Base-by-base conservation (phyloP, 1,140 invertebrate species). In the Hycleus cichorii region DNA sequence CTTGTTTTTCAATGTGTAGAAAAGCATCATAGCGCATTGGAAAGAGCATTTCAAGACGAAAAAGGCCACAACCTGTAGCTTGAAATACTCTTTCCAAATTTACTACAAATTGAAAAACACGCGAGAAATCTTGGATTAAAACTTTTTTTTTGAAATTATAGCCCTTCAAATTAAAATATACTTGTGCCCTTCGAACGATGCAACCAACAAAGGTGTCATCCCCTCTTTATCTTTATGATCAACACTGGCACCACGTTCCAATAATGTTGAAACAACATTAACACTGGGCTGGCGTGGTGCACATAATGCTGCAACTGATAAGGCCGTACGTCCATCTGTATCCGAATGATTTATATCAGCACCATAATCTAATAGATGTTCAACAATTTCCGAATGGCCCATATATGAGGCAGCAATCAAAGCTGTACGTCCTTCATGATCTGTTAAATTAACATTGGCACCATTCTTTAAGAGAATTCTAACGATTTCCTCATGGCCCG, bases 341-440 rank as follows among this genome's bases (percentile, higher is more conserved):
- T 97, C 93, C 0, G 89, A 82, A 67, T 91, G 88, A 75, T 94
- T 87, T 12, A 94, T 89, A 69, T 90, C 81, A 0, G 93, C 93
- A 2, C 89, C 90, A 58, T 87, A 87, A 64, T 91, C 86, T 5
- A 97, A 75, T 5, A 97, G 76, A 65, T 89, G 84, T 57, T 88
- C 81, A 1, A 96, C 93, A 57, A 96, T 95, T 63, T 95, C 92
- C 44, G 91, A 90, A 76, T 97, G 93, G 32, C 85, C 93, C 92
- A 90, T 91, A 69, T 91, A 91, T 0, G 89, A 88, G 26, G 89
- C 89, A 0, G 89, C 92, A 64, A 94, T 89, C n/a, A 96, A 76
- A 0, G 93, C 91, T 2, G 93, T 96, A 60, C 93, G 80, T 18
- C 90, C 78, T 67, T 86, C 83, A 56, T 75, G 76, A 67, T 85